Evolutionary conservation across 2,113 vertebrate species (phyloP).

Genomic region (Cygnus buccinator): DNA sequence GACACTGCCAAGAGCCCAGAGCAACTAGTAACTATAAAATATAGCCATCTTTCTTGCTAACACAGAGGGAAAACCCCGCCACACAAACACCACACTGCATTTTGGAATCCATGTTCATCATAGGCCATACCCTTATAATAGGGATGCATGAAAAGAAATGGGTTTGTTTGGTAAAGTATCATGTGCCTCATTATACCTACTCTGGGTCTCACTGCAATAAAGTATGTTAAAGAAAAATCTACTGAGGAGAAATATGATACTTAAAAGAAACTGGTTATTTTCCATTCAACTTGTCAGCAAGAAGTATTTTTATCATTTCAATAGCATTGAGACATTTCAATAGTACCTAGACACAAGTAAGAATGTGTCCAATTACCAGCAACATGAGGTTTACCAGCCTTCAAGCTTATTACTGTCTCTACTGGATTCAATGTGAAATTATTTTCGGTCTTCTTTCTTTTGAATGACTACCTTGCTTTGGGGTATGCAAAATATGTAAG

Average conservation of each 20-base stretch:
- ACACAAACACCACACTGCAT: background rate
- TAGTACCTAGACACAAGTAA: background rate
- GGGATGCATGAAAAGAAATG: background rate
- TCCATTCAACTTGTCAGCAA: background rate
- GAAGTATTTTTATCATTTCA: background rate
- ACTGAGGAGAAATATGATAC: background rate
- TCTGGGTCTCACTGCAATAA: background rate
- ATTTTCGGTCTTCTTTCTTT: background rate
- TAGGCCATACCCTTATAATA: rapidly evolving
- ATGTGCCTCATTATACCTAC: background rate
- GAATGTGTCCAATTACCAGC: background rate
- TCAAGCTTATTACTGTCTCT: background rate
- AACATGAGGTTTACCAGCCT: background rate
- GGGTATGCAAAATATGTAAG: background rate
- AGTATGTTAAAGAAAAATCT: background rate
- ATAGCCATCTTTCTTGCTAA: background rate
- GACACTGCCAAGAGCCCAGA: constrained; percentile 17
- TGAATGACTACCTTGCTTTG: background rate
- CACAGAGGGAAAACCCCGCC: background rate
- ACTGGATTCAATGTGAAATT: background rate
- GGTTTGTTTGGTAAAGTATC: background rate
- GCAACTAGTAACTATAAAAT: background rate
- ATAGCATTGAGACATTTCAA: background rate
- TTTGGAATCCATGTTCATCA: background rate
- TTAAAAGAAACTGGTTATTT: background rate